These are phyloP conservation scores for Oncorhynchus gorbuscha DNA, from an alignment of 2,113 vertebrate genomes.

Conservation along the genomic window DNA sequence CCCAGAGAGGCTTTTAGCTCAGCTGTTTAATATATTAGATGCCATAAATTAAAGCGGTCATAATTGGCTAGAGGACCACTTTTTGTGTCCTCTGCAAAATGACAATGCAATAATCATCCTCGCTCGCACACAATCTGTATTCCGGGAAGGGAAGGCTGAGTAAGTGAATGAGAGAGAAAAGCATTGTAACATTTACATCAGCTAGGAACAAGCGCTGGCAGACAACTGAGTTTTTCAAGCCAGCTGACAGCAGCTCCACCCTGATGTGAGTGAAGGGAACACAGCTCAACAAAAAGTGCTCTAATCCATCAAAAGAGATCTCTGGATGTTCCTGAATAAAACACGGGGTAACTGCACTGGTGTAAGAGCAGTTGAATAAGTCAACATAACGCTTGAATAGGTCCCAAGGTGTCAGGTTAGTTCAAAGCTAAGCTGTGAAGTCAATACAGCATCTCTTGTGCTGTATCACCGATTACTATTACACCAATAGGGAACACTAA, in stretches of 20 bases:
- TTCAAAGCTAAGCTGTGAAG: too few relatives aligned
- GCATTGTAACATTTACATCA: conserved; percentile 69
- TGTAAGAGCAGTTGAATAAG: too few relatives aligned
- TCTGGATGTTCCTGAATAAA: too few relatives aligned
- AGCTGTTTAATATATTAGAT: conserved; percentile 23
- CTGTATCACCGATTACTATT: neutral
- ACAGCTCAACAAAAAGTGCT: too few relatives aligned
- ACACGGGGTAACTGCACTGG: too few relatives aligned
- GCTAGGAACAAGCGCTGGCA: conserved; percentile 61
- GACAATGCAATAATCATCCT: neutral
- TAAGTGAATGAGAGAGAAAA: conserved; percentile 52
- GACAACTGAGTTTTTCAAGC: conserved; percentile 67
- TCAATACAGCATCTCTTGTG: too few relatives aligned
- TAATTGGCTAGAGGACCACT: conserved; percentile 4
- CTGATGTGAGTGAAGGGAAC: neutral
- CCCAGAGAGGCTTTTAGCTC: conserved; percentile 45
- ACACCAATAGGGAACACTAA: neutral
- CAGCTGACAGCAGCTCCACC: conserved; percentile 48
- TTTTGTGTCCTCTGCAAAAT: conserved; percentile 5
- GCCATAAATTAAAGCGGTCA: conserved; percentile 25
- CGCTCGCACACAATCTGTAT: conserved; percentile 31
- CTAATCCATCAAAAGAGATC: too few relatives aligned
- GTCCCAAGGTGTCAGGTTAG: too few relatives aligned
- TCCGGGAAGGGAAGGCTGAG: conserved; percentile 54
- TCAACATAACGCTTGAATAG: too few relatives aligned